These are phyloP conservation scores for Dasypogon diadema DNA, from an alignment of 2,888 invertebrate genomes.

Conservation along the genomic window DNA sequence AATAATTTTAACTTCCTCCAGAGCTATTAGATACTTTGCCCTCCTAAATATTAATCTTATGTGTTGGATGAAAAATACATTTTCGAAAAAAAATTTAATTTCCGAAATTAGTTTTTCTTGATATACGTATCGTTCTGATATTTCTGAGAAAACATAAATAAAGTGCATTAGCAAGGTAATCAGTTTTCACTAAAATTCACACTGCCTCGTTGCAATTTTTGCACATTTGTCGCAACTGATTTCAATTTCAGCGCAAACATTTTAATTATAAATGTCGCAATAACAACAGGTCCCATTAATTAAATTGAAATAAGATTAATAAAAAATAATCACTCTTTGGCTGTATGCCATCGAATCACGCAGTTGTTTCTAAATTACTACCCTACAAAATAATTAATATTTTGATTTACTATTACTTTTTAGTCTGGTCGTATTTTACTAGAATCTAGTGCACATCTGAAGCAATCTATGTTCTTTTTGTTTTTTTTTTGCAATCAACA, in stretches of 20 bases:
- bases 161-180: no score
- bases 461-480: not conserved
- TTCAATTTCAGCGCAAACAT: constrained; percentile 51
- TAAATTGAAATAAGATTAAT: constrained; percentile 54
- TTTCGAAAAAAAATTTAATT: no score
- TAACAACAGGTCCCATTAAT: constrained; percentile 52
- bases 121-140: no score
- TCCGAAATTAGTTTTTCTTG: no score
- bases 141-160: no score
- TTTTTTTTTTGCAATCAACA: not conserved
- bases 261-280: constrained; percentile 53
- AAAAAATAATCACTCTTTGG: constrained; percentile 1
- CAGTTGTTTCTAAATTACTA: not conserved
- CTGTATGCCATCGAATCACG: constrained; percentile 22
- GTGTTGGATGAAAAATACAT: no score
- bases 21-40: no score
- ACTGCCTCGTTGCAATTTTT: no score
- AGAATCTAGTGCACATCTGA: not conserved
- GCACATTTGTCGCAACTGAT: no score
- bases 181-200: no score
- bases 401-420: not conserved
- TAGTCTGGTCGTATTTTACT: not conserved
- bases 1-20: no score
- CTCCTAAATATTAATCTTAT: no score
- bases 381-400: not conserved